These are phyloP conservation scores for Esox niger DNA, from an alignment of 2,113 vertebrate genomes.

Conservation along the genomic window DNA sequence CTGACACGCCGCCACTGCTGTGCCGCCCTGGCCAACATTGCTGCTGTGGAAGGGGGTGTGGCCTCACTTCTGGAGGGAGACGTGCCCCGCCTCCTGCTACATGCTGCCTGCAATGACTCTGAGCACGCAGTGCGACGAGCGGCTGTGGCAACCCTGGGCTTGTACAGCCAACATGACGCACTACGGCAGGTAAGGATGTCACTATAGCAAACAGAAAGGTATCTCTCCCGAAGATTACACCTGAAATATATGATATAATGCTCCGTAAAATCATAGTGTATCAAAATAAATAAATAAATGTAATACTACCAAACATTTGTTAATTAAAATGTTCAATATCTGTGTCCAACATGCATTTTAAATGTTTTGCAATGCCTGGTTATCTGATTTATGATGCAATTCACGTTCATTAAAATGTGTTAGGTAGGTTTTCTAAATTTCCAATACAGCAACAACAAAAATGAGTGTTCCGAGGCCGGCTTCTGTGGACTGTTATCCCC, in stretches of 20 bases:
- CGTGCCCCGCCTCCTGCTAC: slow-evolving; percentile 51
- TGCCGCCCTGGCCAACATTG: slow-evolving; percentile 58
- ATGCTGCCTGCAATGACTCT: slow-evolving; percentile 60
- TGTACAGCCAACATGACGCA: slow-evolving; percentile 58
- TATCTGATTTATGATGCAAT: too few species aligned
- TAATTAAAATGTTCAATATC: too few species aligned
- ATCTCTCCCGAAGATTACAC: too few species aligned
- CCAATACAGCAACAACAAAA: too few species aligned
- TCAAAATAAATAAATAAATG: background rate
- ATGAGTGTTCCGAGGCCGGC: background rate
- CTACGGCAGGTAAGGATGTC: slow-evolving; percentile 54
- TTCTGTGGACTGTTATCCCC: background rate
- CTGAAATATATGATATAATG: too few species aligned
- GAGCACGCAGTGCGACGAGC: slow-evolving; percentile 64
- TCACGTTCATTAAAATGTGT: background rate
- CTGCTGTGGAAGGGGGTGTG: slow-evolving; percentile 40
- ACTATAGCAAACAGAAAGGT: too few species aligned
- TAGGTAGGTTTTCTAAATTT: background rate
- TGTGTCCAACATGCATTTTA: background rate
- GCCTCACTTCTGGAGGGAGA: slow-evolving; percentile 48
- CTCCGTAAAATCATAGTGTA: too few species aligned
- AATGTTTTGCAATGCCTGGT: background rate
- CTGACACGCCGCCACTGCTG: slow-evolving; percentile 69
- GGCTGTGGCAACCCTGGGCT: slow-evolving; percentile 57
- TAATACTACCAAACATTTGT: too few species aligned